Evolutionary conservation across 2,888 invertebrate genomes (phyloP), one percentile per base, ranked within the genome.

Genomic region (Amiota minor): DNA sequence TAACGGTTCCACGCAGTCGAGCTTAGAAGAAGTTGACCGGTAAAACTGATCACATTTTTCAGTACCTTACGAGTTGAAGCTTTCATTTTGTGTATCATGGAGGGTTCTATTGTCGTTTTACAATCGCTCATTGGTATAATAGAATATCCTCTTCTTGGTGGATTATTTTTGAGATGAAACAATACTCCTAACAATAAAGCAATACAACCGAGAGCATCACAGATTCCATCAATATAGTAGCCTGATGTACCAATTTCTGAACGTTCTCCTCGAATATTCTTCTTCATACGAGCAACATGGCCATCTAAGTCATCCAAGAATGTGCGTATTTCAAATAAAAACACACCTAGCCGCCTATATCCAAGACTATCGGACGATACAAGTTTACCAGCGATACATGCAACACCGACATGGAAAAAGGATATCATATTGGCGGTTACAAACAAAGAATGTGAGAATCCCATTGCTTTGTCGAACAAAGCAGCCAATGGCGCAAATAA

Each of bases 251-350:
- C 95, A n/a, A 96, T 93, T 86, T 95, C 95, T 0, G 95, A 95
- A 35, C 93, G 91, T 88, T 95, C 95, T 0, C 95, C 95, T 75
- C 93, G 92, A 46, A 95, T 93, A 85, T 95, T 92, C 82, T 93
- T 93, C 72, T 94, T 92, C 45, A 92, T 93, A 75, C 97, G 92
- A 0, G 96, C 96, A 2, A 97, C 95, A 84, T 95, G 95, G 0
- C 97, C 97, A 84, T 97, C 97, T 76, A 97, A 89, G 83, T 96
- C 95, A 84, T 97, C 97, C 70, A 97, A 88, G 90, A 95, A 96
- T 78, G 95, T 95, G 79, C 97, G 91, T 55, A 96, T 89, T 90
- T 96, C 94, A 87, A 96, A 97, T 20, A 97, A 87, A 1, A 95
- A 89, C 0, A 96, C 93, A 0, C 94, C 96, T 0, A 95, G 78